Evolutionary conservation across 1,140 invertebrate species (phyloP).

Genomic region (Drosophila bocki): DNA sequence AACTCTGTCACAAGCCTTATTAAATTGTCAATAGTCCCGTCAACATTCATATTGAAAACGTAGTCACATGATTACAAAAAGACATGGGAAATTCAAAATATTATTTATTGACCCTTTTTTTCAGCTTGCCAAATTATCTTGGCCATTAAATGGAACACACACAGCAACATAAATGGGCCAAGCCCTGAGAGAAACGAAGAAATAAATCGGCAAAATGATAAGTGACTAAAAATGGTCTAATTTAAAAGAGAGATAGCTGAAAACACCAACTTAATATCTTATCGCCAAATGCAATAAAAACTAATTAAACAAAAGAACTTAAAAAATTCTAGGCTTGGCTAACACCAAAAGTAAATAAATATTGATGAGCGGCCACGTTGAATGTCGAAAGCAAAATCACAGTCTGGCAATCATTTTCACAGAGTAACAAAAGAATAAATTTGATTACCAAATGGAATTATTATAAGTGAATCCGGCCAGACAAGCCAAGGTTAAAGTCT

Average conservation of each 20-base stretch:
- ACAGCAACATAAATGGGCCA: constrained; percentile 12
- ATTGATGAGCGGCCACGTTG: constrained; percentile 26
- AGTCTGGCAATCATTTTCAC: constrained; percentile 12
- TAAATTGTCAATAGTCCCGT: constrained; percentile 1
- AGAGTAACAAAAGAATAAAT: constrained; percentile 50
- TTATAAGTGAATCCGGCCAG: constrained; percentile 13
- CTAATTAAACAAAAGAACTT: constrained; percentile 22
- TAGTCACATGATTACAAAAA: constrained; percentile 25
- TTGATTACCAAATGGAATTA: constrained; percentile 33
- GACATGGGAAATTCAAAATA: not conserved
- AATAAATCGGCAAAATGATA: constrained; percentile 15
- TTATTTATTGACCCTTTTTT: constrained; percentile 23
- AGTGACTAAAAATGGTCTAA: constrained; percentile 11
- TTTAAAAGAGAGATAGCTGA: constrained; percentile 20
- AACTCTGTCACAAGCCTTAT: not conserved
- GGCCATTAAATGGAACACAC: constrained; percentile 15
- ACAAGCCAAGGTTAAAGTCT: constrained; percentile 46
- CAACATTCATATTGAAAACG: not conserved
- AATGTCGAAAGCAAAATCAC: constrained; percentile 19
- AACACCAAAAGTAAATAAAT: constrained; percentile 27
- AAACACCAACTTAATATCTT: constrained; percentile 33
- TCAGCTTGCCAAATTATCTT: constrained; percentile 8
- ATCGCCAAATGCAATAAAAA: constrained; percentile 35
- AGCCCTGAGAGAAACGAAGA: constrained; percentile 1
- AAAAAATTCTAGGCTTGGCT: constrained; percentile 15